phyloP scores from a whole-genome alignment of 2,888 invertebrate species.

The Philaethria dido region DNA sequence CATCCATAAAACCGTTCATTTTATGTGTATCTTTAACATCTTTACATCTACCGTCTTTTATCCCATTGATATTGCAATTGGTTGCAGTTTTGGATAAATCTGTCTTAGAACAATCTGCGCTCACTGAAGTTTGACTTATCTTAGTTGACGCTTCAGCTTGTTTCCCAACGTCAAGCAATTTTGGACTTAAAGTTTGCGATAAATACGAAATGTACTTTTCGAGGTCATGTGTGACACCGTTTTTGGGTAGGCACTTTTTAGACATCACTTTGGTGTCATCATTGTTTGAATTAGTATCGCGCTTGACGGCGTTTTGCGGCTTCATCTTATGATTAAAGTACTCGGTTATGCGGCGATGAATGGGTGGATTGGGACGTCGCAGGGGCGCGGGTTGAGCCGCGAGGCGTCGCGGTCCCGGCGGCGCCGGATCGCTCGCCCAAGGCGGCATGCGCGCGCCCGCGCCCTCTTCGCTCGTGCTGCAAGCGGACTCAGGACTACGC shows the following conservation, averaged over 20 bases:
- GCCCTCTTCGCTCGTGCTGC: slow-evolving; percentile 83
- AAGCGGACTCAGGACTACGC: slow-evolving; percentile 87
- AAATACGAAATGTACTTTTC: slow-evolving; percentile 80
- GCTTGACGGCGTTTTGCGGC: slow-evolving; percentile 83
- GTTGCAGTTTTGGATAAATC: slow-evolving; percentile 60
- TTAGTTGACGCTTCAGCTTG: slow-evolving; percentile 56
- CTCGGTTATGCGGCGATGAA: slow-evolving; percentile 92
- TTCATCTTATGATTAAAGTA: slow-evolving; percentile 94
- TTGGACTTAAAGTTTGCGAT: slow-evolving; percentile 77
- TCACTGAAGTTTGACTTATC: slow-evolving; percentile 47
- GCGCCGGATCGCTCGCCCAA: slow-evolving; percentile 79
- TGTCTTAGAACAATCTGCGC: slow-evolving; percentile 55
- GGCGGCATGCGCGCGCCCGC: slow-evolving; percentile 78
- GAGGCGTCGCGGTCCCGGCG: slow-evolving; percentile 73
- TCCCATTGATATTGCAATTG: slow-evolving; percentile 56
- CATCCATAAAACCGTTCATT: slow-evolving; percentile 73
- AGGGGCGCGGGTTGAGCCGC: slow-evolving; percentile 69
- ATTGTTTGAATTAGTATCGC: slow-evolving; percentile 62
- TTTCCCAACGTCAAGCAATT: slow-evolving; percentile 73
- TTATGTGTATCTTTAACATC: slow-evolving; percentile 61
- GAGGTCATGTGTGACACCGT: slow-evolving; percentile 75
- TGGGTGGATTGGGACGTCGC: slow-evolving; percentile 64
- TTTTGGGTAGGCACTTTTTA: slow-evolving; percentile 75
- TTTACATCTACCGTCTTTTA: slow-evolving; percentile 61
- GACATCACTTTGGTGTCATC: slow-evolving; percentile 62